Base-by-base conservation (phyloP, 1,140 invertebrate species). In the Papilio machaon region DNA sequence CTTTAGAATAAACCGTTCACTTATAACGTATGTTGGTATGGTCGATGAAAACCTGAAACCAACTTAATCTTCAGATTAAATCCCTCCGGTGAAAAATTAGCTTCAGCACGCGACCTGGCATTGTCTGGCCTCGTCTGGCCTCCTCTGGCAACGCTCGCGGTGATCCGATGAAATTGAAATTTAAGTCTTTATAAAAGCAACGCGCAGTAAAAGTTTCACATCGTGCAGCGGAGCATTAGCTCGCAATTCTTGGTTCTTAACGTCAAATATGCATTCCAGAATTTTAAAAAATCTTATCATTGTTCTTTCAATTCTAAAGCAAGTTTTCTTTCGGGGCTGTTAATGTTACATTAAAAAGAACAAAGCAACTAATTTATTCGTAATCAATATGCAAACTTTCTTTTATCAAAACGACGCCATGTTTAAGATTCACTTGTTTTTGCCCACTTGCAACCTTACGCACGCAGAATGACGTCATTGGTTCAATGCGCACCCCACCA, bases 161-260 rank as follows among this genome's bases (percentile, higher is more conserved):
- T 89, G 84, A 91, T 91, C 89, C 86, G 75, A 78, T 90, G 84
- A 91, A 90, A 91, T 91, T 91, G 88, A 90, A 90, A 91, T 90
- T 91, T 89, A 89, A 91, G 86, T 90, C 89, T 82, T 87, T 87
- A 87, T 85, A 82, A 86, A 88, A 83, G 84, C 81, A 81, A 81
- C 74, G 81, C 64, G 52, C 79, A 73, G 80, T 83, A 85, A 85
- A 85, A 85, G 82, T 85, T 85, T 83, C 43, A 60, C 76, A 38
- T 38, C 76, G 76, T 52, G 47, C 74, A 76, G 46, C 47, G 47
- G 11, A 19, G 47, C 23, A 76, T 52, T 76, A 30, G n/a, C 47
- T 23, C 23, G 74, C 46, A 76, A 76, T 76, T 19, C 23, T 49
- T 23, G 11, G 46, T 5, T 76, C 54, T 76, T 54, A 49, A 19